Evolutionary conservation across 1,140 invertebrate genomes (phyloP).

Genomic region (Drusus annulatus): DNA sequence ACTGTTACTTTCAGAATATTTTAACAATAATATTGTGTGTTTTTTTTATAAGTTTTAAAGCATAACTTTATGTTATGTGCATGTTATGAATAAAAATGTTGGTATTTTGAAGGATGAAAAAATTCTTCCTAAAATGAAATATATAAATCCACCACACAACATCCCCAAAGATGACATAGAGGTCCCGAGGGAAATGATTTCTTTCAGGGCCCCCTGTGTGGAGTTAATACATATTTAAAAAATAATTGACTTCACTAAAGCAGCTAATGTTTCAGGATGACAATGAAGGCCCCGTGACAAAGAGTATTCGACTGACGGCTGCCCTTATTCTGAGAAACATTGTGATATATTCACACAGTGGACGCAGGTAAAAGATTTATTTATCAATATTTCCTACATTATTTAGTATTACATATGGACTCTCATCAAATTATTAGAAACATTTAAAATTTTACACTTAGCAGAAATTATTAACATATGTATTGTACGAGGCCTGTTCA

Average conservation of each 20-base stretch:
- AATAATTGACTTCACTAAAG: background rate
- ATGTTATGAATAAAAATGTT: background rate
- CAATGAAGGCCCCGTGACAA: slow-evolving; percentile 98
- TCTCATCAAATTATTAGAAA: too few relatives aligned
- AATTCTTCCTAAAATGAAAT: background rate
- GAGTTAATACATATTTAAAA: too few relatives aligned
- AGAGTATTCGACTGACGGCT: slow-evolving; percentile 97
- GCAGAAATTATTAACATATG: too few relatives aligned
- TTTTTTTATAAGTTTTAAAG: background rate
- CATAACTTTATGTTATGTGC: background rate
- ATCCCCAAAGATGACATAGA: too few relatives aligned
- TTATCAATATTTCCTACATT: too few relatives aligned
- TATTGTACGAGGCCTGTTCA: too few relatives aligned
- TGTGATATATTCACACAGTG: slow-evolving; percentile 92
- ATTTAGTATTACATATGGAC: too few relatives aligned
- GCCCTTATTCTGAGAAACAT: slow-evolving; percentile 97
- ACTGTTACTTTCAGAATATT: too few relatives aligned
- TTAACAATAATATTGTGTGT: background rate
- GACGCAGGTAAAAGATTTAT: slow-evolving; percentile 81
- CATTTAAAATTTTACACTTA: too few relatives aligned
- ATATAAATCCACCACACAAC: too few relatives aligned
- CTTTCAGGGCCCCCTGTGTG: too few relatives aligned
- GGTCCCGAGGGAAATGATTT: too few relatives aligned
- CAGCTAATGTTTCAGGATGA: slow-evolving; percentile 80
- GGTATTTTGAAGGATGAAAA: background rate